Percentiles rank a stretch among this genome's conserved stretches.
These are phyloP conservation scores for Pseudorhombus dupliciocellatus DNA, from an alignment of 2,113 vertebrate genomes.

Conservation along the genomic window DNA sequence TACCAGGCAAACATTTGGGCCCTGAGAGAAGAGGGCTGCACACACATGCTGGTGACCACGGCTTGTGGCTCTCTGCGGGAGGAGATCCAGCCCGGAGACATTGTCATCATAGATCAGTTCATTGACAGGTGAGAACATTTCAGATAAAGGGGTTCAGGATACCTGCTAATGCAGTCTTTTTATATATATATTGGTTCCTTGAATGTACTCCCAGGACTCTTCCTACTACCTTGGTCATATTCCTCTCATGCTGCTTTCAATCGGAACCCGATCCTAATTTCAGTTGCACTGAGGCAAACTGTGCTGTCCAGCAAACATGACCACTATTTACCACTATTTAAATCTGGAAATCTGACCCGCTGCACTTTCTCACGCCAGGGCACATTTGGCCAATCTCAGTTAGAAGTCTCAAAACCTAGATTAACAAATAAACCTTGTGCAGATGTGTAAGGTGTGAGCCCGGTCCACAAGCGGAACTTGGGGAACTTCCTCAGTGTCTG, in stretches of 20 bases:
- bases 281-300: not conserved
- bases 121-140: slow-evolving; percentile 87
- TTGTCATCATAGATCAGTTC: slow-evolving; percentile 95
- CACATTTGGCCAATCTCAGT: not conserved
- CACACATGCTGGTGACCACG: slow-evolving; percentile 91
- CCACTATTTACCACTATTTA: slow-evolving; percentile 1
- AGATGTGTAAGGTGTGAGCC: not conserved
- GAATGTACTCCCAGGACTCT: not conserved
- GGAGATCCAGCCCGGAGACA: slow-evolving; percentile 95
- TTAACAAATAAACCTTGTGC: not conserved
- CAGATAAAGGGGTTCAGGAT: not conserved
- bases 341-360: not conserved
- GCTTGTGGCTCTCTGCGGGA: slow-evolving; percentile 95
- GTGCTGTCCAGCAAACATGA: not conserved
- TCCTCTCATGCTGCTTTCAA: too few relatives aligned
- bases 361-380: not conserved
- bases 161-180: not conserved
- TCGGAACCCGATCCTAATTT: not conserved
- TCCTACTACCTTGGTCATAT: too few relatives aligned
- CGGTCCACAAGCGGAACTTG: not conserved
- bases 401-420: not conserved
- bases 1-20: slow-evolving; percentile 98
- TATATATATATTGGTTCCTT: not conserved
- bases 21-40: slow-evolving; percentile 91
- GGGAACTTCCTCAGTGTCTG: not conserved